phyloP scores from a whole-genome alignment of 2,113 vertebrate genomes.

The Alosa alosa region DNA sequence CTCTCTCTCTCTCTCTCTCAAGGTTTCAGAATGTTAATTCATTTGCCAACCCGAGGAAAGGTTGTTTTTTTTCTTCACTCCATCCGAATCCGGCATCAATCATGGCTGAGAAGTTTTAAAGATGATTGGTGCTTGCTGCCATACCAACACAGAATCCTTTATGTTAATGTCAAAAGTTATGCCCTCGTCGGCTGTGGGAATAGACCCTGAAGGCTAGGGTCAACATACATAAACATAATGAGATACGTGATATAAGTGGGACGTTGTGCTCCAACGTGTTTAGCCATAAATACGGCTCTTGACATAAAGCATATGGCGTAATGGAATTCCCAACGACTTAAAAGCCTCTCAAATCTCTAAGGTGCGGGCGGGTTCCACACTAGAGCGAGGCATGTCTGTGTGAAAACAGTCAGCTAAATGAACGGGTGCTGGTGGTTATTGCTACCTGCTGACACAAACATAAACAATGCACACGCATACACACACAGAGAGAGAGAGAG shows the following conservation, averaged over 20 bases:
- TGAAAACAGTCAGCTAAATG: not conserved
- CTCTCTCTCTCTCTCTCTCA: not conserved
- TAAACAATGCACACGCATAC: not conserved
- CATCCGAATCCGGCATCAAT: not conserved
- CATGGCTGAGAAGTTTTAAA: constrained; percentile 9
- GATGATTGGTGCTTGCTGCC: not conserved
- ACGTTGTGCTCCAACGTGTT: not conserved
- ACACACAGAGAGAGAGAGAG: not conserved
- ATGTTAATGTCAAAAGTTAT: constrained; percentile 13
- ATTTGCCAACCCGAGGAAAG: not conserved
- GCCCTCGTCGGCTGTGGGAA: not conserved
- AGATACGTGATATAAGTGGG: constrained; percentile 13
- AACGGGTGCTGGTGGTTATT: not conserved
- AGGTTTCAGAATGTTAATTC: constrained; percentile 1
- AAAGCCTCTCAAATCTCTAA: not conserved
- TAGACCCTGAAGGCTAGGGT: constrained; percentile 6
- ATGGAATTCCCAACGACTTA: constrained; percentile 15
- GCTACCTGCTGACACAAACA: not conserved
- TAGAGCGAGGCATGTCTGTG: not conserved
- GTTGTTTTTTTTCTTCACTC: not conserved
- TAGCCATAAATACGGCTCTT: constrained; percentile 3
- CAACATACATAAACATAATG: constrained; percentile 18
- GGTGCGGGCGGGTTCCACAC: not conserved
- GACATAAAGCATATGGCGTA: constrained; percentile 8
- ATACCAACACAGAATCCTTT: constrained; percentile 12